Conservation (phyloP, 1,140 invertebrate species). For the Bicyclus anynana region DNA sequence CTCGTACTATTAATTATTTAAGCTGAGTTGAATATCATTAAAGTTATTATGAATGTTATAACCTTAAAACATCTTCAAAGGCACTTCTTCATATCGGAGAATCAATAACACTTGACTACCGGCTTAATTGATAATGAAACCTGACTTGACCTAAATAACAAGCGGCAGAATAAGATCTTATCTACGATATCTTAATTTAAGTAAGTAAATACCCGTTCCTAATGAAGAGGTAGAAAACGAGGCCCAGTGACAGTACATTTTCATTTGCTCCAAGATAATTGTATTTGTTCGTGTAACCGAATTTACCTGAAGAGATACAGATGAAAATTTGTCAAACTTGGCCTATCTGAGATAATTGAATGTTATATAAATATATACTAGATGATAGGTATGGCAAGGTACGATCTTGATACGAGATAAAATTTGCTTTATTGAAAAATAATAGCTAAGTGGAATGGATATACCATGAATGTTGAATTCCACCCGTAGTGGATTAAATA, state of each 20-base stretch:
- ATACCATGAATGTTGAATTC: too few relatives aligned
- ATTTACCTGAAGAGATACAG: slow-evolving; percentile 22
- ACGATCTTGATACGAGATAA: too few relatives aligned
- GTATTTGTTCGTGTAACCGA: slow-evolving; percentile 27
- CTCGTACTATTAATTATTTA: not conserved
- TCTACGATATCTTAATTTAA: slow-evolving; percentile 27
- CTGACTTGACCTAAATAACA: slow-evolving; percentile 23
- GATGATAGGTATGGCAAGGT: not conserved
- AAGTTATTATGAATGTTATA: not conserved
- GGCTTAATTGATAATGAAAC: slow-evolving; percentile 15
- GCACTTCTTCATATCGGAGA: slow-evolving; percentile 3
- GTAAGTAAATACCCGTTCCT: slow-evolving; percentile 26
- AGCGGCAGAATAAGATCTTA: slow-evolving; percentile 16
- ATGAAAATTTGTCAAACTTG: slow-evolving; percentile 8
- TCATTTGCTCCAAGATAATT: slow-evolving; percentile 26
- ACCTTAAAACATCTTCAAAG: not conserved
- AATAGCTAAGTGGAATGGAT: too few relatives aligned
- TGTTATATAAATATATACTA: not conserved
- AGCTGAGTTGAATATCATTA: not conserved
- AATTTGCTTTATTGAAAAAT: too few relatives aligned
- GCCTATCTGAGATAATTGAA: slow-evolving; percentile 3
- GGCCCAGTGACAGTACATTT: slow-evolving; percentile 24
- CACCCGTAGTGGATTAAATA: too few relatives aligned
- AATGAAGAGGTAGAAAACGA: slow-evolving; percentile 29
- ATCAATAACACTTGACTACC: slow-evolving; percentile 9